These are phyloP conservation scores for Xenopus laevis DNA, from an alignment of 2,113 vertebrate species.

Conservation along the genomic window DNA sequence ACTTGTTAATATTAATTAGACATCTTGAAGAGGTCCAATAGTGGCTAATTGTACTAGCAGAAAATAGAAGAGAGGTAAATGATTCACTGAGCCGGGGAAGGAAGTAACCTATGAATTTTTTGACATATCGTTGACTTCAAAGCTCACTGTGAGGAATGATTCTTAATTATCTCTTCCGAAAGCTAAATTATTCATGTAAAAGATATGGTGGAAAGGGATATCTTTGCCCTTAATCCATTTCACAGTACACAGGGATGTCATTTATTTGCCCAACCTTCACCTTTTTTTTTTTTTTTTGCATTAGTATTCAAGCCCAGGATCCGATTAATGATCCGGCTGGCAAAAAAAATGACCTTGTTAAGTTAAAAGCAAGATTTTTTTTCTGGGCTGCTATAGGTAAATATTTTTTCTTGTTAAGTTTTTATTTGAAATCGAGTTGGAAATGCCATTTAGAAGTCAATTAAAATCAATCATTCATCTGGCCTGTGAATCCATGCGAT, in stretches of 20 bases:
- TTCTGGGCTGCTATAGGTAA: constrained; percentile 12
- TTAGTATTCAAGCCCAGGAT: constrained; percentile 36
- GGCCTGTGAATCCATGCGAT: no score
- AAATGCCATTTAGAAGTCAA: constrained; percentile 20
- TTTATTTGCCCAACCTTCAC: constrained; percentile 17
- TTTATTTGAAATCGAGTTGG: constrained; percentile 19
- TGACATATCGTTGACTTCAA: constrained; percentile 41
- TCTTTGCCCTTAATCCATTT: constrained; percentile 18
- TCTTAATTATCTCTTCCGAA: constrained; percentile 46
- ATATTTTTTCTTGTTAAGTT: constrained; percentile 29
- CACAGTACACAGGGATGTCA: constrained; percentile 15
- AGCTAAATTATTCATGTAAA: constrained; percentile 36
- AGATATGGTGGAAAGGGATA: constrained; percentile 31
- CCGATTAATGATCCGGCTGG: constrained; percentile 37
- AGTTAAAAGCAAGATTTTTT: constrained; percentile 18
- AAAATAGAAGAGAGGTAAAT: constrained; percentile 41
- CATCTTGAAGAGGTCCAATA: constrained; percentile 48
- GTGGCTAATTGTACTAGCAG: constrained; percentile 53
- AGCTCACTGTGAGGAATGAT: constrained; percentile 40
- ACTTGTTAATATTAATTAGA: constrained; percentile 53
- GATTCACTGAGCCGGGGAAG: constrained; percentile 49
- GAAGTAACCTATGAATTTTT: constrained; percentile 45
- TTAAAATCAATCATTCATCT: not conserved
- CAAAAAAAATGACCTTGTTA: constrained; percentile 38
- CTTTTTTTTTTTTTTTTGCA: constrained; percentile 47